Percentiles rank a stretch among this genome's conserved stretches.
Evolutionary conservation across 2,113 vertebrate species (phyloP).

Genomic region (Cynocephalus volans): DNA sequence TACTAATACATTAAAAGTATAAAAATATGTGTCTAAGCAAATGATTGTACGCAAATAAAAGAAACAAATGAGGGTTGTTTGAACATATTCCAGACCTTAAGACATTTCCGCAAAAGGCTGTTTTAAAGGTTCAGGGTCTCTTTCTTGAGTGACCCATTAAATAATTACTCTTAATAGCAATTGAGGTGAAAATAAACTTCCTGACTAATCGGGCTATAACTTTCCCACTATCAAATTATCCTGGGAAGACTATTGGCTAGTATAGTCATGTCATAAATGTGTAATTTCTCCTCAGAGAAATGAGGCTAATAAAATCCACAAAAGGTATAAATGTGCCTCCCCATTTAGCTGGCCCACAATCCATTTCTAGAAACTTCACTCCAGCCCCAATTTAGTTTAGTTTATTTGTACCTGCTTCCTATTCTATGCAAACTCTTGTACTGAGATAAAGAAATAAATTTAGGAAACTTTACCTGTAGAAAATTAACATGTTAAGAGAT

Average conservation of each 20-base stretch:
- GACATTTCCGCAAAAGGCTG: constrained; percentile 40
- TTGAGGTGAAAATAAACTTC: constrained; percentile 63
- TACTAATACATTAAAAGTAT: constrained; percentile 60
- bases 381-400: rapidly evolving
- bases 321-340: neutral
- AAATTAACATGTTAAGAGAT: neutral
- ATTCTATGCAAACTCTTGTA: neutral
- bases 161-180: constrained; percentile 36
- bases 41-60: constrained; percentile 73
- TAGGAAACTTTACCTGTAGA: neutral
- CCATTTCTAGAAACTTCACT: neutral
- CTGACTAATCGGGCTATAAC: neutral
- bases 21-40: constrained; percentile 70
- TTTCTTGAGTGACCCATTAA: constrained; percentile 44
- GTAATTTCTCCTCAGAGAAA: constrained; percentile 50
- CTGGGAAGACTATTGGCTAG: constrained; percentile 7
- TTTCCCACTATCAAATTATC: constrained; percentile 50
- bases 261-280: neutral
- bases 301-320: constrained; percentile 57
- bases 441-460: neutral
- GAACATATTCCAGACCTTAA: constrained; percentile 53
- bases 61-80: constrained; percentile 48
- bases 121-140: constrained; percentile 57
- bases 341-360: neutral
- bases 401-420: neutral